Evolutionary conservation across 2,113 vertebrate species (phyloP).

Genomic region (Guaruba guarouba): DNA sequence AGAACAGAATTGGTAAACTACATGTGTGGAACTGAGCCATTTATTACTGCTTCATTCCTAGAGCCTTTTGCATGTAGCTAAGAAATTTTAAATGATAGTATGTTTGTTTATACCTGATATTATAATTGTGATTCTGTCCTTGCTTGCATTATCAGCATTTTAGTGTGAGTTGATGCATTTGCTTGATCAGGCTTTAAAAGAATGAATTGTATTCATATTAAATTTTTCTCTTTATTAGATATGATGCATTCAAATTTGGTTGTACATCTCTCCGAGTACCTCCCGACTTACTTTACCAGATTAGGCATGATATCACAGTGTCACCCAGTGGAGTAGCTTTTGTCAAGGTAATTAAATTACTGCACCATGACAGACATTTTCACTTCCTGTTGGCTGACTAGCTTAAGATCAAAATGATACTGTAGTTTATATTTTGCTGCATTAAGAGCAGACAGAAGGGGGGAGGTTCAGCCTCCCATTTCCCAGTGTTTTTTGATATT

Average conservation of each 20-base stretch:
- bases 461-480: background rate
- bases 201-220: background rate
- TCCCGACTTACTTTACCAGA: constrained; percentile 90
- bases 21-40: background rate
- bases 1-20: background rate
- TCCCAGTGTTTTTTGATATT: background rate
- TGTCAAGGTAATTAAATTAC: constrained; percentile 86
- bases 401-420: background rate
- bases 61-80: background rate
- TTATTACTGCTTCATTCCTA: background rate
- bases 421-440: background rate
- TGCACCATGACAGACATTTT: background rate
- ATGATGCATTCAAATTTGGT: constrained; percentile 94
- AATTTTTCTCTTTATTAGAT: constrained; percentile 74
- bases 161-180: background rate
- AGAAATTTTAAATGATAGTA: background rate
- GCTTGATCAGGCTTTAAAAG: background rate
- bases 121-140: background rate
- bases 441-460: background rate
- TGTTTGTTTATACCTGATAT: constrained; percentile 4
- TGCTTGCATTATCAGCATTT: background rate
- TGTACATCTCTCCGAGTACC: constrained; percentile 90
- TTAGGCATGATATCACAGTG: constrained; percentile 92
- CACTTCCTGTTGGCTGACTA: background rate
- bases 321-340: constrained; percentile 94